phyloP scores from a whole-genome alignment of 2,113 vertebrate genomes.

The Petrocephalus microphthalmus region DNA sequence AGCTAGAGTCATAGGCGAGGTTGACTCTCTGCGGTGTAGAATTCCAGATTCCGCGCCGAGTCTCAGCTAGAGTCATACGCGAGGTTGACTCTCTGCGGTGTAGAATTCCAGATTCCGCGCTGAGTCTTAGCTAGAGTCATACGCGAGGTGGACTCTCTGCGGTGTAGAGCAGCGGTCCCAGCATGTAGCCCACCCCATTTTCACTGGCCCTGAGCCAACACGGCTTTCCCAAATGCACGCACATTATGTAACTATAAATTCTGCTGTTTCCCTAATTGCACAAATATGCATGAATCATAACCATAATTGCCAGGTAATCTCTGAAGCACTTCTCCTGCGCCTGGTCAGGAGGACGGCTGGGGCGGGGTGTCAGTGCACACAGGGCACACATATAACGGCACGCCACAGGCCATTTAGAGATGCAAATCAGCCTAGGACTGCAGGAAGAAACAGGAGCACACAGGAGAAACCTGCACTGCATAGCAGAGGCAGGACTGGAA shows the following conservation, averaged over 20 bases:
- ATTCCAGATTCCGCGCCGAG: background rate
- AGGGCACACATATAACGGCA: background rate
- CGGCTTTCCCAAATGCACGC: background rate
- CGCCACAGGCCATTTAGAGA: background rate
- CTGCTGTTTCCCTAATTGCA: background rate
- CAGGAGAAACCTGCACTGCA: background rate
- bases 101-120: background rate
- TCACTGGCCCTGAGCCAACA: background rate
- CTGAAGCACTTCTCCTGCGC: background rate
- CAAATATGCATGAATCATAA: background rate
- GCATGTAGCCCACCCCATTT: background rate
- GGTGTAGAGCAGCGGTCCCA: background rate
- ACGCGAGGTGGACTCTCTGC: background rate
- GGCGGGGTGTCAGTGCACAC: background rate
- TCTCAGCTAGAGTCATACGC: background rate
- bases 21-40: background rate
- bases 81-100: background rate
- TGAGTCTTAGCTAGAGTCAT: background rate
- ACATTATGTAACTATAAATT: background rate
- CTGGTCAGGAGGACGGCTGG: background rate
- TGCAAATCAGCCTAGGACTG: background rate
- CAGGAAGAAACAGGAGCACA: background rate
- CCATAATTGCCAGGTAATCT: too few relatives aligned
- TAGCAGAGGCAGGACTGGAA: background rate
- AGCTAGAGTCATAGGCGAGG: background rate